phyloP scores from a whole-genome alignment of 2,888 invertebrate species.

The Acanthosepion lycidas region DNA sequence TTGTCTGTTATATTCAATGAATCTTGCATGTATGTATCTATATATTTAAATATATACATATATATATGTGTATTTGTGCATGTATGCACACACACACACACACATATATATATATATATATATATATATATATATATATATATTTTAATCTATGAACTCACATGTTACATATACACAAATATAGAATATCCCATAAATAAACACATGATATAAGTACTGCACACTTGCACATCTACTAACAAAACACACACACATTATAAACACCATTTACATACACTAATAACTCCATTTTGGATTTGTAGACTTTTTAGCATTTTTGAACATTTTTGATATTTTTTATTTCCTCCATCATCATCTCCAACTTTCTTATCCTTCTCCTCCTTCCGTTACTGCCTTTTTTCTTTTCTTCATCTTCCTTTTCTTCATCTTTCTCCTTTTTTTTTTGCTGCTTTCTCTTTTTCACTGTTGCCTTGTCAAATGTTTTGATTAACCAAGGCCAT shows the following conservation, averaged over 20 bases:
- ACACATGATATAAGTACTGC: too few relatives aligned
- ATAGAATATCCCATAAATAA: too few relatives aligned
- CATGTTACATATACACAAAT: background rate
- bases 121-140: conserved; percentile 33
- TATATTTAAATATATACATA: background rate
- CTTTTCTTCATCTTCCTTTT: background rate
- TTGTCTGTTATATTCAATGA: too few relatives aligned
- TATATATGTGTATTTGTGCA: background rate
- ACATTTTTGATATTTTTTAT: too few relatives aligned
- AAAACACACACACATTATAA: too few relatives aligned
- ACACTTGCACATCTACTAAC: too few relatives aligned
- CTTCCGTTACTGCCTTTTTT: background rate
- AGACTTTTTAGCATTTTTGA: too few relatives aligned
- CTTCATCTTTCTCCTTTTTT: background rate
- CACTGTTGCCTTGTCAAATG: background rate
- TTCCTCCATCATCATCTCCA: too few relatives aligned
- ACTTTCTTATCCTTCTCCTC: background rate
- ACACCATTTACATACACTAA: too few relatives aligned
- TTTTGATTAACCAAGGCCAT: too few relatives aligned
- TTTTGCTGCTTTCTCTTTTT: background rate
- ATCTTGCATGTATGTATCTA: too few relatives aligned
- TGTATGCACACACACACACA: background rate
- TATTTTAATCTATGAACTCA: background rate
- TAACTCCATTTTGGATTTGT: too few relatives aligned
- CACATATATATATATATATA: background rate